Percentiles rank a stretch among this genome's conserved stretches.
Evolutionary conservation across 2,113 vertebrate genomes (phyloP).

Genomic region (Vireo altiloquus): DNA sequence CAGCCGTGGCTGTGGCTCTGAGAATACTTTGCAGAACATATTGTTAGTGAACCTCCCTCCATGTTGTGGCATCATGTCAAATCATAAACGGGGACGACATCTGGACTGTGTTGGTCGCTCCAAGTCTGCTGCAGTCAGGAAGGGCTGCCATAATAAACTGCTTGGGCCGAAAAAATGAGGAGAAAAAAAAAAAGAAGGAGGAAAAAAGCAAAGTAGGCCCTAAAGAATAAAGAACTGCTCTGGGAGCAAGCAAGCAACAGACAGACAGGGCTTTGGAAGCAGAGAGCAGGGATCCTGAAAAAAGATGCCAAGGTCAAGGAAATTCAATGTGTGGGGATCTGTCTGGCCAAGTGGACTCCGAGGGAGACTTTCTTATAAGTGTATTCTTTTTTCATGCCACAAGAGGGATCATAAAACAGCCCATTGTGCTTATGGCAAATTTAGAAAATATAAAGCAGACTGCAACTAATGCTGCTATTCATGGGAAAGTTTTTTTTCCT

Average conservation of each 20-base stretch:
- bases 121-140: slow-evolving; percentile 42
- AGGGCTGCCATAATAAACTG: slow-evolving; percentile 35
- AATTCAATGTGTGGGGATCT: not conserved
- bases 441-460: slow-evolving; percentile 1
- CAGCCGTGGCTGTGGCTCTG: not conserved
- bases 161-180: rapidly evolving
- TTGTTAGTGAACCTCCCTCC: slow-evolving; percentile 40
- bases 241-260: slow-evolving; percentile 10
- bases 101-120: slow-evolving; percentile 39
- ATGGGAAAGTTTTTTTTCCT: slow-evolving; percentile 4
- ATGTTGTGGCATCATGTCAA: slow-evolving; percentile 48
- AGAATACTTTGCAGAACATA: slow-evolving; percentile 21
- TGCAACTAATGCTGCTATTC: not conserved
- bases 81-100: slow-evolving; percentile 20
- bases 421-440: slow-evolving; percentile 34
- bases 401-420: slow-evolving; percentile 62
- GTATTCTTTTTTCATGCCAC: slow-evolving; percentile 45
- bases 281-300: not conserved
- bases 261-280: slow-evolving; percentile 24
- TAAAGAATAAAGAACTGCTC: not conserved
- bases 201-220: not conserved
- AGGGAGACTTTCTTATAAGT: slow-evolving; percentile 6
- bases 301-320: slow-evolving; percentile 29
- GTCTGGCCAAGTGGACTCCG: slow-evolving; percentile 47
- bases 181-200: too few relatives aligned